These are phyloP conservation scores for Alosa alosa DNA, from an alignment of 2,113 vertebrate genomes.

Conservation along the genomic window DNA sequence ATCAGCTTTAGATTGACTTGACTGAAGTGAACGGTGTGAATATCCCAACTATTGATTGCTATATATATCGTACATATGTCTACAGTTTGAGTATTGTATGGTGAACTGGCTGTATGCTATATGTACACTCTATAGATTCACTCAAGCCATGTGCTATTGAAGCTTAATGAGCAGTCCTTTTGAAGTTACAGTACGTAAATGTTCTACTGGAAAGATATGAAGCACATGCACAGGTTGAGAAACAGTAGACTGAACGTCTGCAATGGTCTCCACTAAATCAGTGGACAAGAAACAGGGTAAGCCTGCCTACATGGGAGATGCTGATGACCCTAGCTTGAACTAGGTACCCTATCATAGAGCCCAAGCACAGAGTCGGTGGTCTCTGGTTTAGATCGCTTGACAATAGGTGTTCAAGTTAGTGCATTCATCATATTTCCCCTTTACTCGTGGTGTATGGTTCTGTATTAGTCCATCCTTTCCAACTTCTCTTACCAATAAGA, in stretches of 20 bases:
- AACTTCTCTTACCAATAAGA: background rate
- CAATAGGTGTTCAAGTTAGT: constrained; percentile 1
- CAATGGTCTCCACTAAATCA: background rate
- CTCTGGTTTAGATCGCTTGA: background rate
- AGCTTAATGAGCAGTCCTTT: background rate
- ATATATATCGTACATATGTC: background rate
- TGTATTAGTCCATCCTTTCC: background rate
- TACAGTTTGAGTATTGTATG: background rate
- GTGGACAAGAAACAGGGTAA: background rate
- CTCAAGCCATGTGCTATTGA: background rate
- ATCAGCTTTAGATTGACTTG: background rate
- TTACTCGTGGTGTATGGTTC: background rate
- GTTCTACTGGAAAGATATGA: background rate
- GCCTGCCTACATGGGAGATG: background rate
- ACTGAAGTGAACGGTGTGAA: background rate
- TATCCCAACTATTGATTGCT: background rate
- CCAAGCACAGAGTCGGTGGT: background rate
- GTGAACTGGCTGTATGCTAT: background rate
- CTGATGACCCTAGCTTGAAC: background rate
- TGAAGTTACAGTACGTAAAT: background rate
- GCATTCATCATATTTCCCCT: background rate
- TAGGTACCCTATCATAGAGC: background rate
- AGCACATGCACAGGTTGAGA: constrained; percentile 15
- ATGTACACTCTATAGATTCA: background rate
- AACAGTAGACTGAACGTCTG: constrained; percentile 1